These are phyloP conservation scores for Osmerus mordax DNA, from an alignment of 2,113 vertebrate genomes.

Conservation along the genomic window DNA sequence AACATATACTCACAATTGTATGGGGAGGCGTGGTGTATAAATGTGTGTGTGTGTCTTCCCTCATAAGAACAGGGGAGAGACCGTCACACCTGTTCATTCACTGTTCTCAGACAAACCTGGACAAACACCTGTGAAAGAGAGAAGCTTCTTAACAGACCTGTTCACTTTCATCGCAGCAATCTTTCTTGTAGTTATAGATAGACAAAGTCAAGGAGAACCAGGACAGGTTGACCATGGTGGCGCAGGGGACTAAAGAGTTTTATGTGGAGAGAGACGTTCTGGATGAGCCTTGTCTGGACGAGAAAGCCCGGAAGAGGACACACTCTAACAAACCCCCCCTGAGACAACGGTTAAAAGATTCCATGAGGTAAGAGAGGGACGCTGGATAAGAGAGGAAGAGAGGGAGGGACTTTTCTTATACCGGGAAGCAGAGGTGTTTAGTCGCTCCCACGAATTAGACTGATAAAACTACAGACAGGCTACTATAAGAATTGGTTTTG, in stretches of 20 bases:
- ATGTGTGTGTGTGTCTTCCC: constrained; percentile 7
- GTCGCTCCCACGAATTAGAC: no score
- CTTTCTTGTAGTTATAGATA: background rate
- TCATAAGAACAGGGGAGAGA: constrained; percentile 27
- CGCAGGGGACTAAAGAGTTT: constrained; percentile 32
- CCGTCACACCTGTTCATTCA: constrained; percentile 33
- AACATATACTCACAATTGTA: no score
- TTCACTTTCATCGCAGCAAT: background rate
- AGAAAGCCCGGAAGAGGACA: constrained; percentile 65
- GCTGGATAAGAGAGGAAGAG: background rate
- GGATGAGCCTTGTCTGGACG: constrained; percentile 76
- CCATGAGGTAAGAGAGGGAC: constrained; percentile 30
- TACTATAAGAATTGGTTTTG: no score
- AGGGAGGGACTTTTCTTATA: background rate
- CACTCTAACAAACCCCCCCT: constrained; percentile 31
- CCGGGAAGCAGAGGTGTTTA: no score
- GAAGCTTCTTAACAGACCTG: background rate
- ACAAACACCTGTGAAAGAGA: background rate
- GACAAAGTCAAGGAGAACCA: background rate
- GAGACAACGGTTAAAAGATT: constrained; percentile 45
- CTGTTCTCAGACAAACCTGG: background rate
- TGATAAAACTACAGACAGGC: no score
- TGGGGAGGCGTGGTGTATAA: no score
- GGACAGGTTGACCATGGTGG: constrained; percentile 18
- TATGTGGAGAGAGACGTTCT: constrained; percentile 62